Evolutionary conservation across 2,888 invertebrate genomes (phyloP).

Genomic region (Leptinotarsa rubiginosa): DNA sequence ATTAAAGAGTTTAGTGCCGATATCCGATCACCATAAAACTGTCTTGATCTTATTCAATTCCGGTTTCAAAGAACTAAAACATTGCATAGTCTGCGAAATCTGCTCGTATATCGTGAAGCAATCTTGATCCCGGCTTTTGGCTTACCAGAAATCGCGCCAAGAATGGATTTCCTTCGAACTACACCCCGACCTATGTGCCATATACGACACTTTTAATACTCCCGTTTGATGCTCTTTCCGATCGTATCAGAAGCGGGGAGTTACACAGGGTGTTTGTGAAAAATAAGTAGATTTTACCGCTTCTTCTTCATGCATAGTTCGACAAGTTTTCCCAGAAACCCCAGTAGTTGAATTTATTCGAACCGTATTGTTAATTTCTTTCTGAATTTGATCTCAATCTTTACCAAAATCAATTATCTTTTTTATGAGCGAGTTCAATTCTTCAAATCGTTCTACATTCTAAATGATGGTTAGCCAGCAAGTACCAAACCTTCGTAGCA

Average conservation of each 20-base stretch:
- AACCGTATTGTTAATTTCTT: too few relatives aligned
- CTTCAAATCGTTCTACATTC: too few relatives aligned
- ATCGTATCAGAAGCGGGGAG: constrained; percentile 29
- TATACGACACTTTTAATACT: constrained; percentile 46
- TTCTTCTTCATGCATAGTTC: neutral
- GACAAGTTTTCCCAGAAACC: neutral
- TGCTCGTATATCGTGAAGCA: constrained; percentile 61
- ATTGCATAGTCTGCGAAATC: constrained; percentile 64
- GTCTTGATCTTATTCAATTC: constrained; percentile 62
- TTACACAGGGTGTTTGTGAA: neutral
- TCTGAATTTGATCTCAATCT: too few relatives aligned
- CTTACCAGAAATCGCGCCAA: constrained; percentile 66
- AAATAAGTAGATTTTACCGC: neutral
- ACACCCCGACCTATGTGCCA: constrained; percentile 45
- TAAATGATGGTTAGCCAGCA: too few relatives aligned
- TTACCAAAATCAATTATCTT: too few relatives aligned
- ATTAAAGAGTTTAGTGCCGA: constrained; percentile 55
- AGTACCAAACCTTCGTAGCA: too few relatives aligned
- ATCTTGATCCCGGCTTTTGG: constrained; percentile 66
- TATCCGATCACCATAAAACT: constrained; percentile 65
- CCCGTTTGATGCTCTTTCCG: constrained; percentile 39
- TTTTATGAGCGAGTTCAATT: too few relatives aligned
- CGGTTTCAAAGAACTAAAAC: constrained; percentile 56
- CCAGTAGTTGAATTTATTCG: too few relatives aligned
- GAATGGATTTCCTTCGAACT: constrained; percentile 48